Evolutionary conservation across 2,888 invertebrate species (phyloP).

Genomic region (Watsonalla cultraria): DNA sequence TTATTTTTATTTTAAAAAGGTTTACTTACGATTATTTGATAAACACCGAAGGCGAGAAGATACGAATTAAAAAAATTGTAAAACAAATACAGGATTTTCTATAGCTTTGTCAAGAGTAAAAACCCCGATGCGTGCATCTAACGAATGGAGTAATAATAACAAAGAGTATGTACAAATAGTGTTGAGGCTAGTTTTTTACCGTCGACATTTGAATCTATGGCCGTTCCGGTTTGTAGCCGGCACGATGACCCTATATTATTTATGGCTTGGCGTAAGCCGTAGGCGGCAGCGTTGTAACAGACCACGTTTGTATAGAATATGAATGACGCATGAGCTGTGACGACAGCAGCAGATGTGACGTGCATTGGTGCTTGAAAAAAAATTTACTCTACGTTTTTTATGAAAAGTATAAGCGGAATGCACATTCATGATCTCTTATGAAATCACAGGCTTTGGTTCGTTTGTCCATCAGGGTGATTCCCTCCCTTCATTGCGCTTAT

Average conservation of each 20-base stretch:
- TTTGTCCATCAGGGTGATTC: too few relatives aligned
- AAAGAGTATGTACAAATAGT: slow-evolving; percentile 45
- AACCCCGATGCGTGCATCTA: slow-evolving; percentile 8
- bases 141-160: slow-evolving; percentile 30
- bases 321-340: neutral
- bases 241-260: slow-evolving; percentile 74
- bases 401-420: neutral
- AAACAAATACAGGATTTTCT: slow-evolving; percentile 9
- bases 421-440: too few relatives aligned
- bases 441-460: too few relatives aligned
- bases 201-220: slow-evolving; percentile 58
- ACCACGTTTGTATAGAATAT: neutral
- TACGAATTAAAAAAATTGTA: neutral
- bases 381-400: neutral
- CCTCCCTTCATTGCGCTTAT: too few relatives aligned
- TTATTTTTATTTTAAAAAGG: too few relatives aligned
- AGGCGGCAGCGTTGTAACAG: slow-evolving; percentile 31
- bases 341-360: neutral
- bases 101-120: slow-evolving; percentile 16
- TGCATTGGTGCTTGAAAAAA: neutral
- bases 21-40: neutral
- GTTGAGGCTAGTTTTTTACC: slow-evolving; percentile 58
- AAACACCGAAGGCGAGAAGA: neutral
- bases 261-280: slow-evolving; percentile 39
- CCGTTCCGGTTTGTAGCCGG: slow-evolving; percentile 75